Evolutionary conservation across 1,140 invertebrate genomes (phyloP).

Genomic region (Pectinophora gossypiella): DNA sequence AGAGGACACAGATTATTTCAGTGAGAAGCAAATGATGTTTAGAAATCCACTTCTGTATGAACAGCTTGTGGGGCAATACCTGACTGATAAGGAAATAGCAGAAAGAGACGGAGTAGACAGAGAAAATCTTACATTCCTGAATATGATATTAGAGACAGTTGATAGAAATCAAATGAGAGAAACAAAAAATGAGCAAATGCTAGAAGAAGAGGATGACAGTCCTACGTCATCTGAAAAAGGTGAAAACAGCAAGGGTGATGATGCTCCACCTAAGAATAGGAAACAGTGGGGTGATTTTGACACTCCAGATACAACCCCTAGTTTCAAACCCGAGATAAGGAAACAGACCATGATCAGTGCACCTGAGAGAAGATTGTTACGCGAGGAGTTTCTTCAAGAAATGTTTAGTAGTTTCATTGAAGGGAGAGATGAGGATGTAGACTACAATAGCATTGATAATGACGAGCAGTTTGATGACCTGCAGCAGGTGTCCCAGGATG

Average conservation of each 20-base stretch:
- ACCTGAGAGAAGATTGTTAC: slow-evolving; percentile 80
- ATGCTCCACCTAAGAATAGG: slow-evolving; percentile 14
- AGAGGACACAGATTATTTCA: slow-evolving; percentile 88
- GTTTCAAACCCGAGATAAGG: slow-evolving; percentile 32
- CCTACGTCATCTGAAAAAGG: slow-evolving; percentile 12
- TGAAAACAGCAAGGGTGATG: slow-evolving; percentile 30
- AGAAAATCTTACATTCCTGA: slow-evolving; percentile 80
- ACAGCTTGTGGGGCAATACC: slow-evolving; percentile 89
- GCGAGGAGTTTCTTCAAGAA: slow-evolving; percentile 88
- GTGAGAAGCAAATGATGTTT: slow-evolving; percentile 94
- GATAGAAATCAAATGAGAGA: slow-evolving; percentile 80
- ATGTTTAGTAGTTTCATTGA: slow-evolving; percentile 93
- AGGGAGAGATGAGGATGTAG: slow-evolving; percentile 89
- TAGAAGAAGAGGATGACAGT: slow-evolving; percentile 58
- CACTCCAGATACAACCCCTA: slow-evolving; percentile 41
- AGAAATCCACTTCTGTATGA: slow-evolving; percentile 93
- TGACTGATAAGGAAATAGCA: slow-evolving; percentile 85
- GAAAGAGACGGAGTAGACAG: slow-evolving; percentile 77
- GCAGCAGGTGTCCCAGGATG: slow-evolving; percentile 80
- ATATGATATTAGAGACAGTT: slow-evolving; percentile 81
- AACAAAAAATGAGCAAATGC: slow-evolving; percentile 78
- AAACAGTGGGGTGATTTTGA: slow-evolving; percentile 75
- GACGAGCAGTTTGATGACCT: slow-evolving; percentile 89
- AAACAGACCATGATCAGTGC: slow-evolving; percentile 64
- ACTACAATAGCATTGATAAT: slow-evolving; percentile 86